Conservation (phyloP, 2,888 invertebrate species). For the Trichacis sp. region DNA sequence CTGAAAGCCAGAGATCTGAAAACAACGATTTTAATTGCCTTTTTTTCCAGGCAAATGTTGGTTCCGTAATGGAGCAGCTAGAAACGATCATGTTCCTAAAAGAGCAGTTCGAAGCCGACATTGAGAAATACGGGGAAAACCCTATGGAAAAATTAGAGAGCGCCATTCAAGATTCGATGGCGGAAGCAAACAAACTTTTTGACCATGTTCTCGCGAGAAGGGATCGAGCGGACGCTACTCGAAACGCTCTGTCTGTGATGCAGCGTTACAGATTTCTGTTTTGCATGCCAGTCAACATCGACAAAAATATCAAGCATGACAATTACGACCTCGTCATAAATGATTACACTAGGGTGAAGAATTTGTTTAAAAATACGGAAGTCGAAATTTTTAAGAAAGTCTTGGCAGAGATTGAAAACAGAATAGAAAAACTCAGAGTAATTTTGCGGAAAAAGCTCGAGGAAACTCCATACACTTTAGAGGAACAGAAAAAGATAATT, state of each 20-base stretch:
- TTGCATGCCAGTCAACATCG: conserved; percentile 94
- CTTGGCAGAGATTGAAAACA: conserved; percentile 89
- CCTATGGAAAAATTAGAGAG: conserved; percentile 82
- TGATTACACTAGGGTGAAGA: conserved; percentile 96
- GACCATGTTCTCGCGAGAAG: conserved; percentile 91
- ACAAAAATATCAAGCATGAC: conserved; percentile 91
- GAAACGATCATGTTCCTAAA: conserved; percentile 85
- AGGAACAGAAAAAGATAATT: conserved; percentile 95
- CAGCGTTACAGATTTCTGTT: conserved; percentile 96
- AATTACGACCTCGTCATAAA: conserved; percentile 98
- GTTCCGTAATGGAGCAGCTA: conserved; percentile 90
- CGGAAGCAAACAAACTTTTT: conserved; percentile 91
- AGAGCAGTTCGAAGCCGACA: conserved; percentile 85
- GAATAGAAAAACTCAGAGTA: conserved; percentile 84
- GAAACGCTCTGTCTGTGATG: conserved; percentile 92
- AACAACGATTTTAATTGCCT: not conserved
- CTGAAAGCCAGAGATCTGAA: not conserved
- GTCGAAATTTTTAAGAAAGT: conserved; percentile 90
- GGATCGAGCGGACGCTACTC: conserved; percentile 95
- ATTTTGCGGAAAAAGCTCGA: conserved; percentile 86
- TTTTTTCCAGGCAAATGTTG: conserved; percentile 79
- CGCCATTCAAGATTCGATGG: conserved; percentile 89
- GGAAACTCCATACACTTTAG: conserved; percentile 91
- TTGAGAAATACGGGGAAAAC: conserved; percentile 79
- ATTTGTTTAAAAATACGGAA: conserved; percentile 94